A percentile compares a stretch with the other conserved stretches of the same genome.
These are phyloP conservation scores for Morus bassanus DNA, from an alignment of 2,797 vertebrate species.

Conservation along the genomic window DNA sequence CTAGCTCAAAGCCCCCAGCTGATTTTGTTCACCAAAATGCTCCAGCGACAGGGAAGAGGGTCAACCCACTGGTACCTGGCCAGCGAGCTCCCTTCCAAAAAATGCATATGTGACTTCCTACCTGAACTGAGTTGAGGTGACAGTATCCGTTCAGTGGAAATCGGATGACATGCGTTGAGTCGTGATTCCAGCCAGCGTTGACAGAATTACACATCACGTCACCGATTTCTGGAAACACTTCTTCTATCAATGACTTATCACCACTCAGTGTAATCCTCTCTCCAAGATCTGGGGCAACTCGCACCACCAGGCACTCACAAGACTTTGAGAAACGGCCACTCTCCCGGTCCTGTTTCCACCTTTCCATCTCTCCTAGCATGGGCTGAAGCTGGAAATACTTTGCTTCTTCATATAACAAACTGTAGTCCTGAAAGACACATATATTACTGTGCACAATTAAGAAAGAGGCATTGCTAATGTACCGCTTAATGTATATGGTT, in stretches of 20 bases:
- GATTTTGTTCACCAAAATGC: background rate
- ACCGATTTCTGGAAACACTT: constrained; percentile 95
- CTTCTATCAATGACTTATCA: constrained; percentile 95
- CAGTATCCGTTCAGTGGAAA: constrained; percentile 98
- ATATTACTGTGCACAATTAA: constrained; percentile 14
- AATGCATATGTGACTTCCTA: background rate
- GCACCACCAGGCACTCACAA: constrained; percentile 95
- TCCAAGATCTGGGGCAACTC: constrained; percentile 94
- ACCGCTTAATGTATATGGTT: background rate
- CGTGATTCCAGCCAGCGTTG: constrained; percentile 98
- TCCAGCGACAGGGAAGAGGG: background rate
- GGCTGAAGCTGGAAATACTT: constrained; percentile 99
- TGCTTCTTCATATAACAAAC: constrained; percentile 95
- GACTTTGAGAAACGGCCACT: constrained; percentile 87
- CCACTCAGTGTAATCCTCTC: constrained; percentile 96
- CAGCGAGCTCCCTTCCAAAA: background rate
- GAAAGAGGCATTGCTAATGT: background rate
- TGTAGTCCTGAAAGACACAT: constrained; percentile 86
- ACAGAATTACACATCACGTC: constrained; percentile 98
- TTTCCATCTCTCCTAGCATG: constrained; percentile 93
- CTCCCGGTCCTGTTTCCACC: constrained; percentile 95
- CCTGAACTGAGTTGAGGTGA: constrained; percentile 99
- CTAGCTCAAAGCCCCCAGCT: background rate
- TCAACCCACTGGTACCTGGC: background rate
- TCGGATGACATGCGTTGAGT: constrained; percentile 97